Conservation (phyloP, 2,888 invertebrate species). For the Melanophora roralis region DNA sequence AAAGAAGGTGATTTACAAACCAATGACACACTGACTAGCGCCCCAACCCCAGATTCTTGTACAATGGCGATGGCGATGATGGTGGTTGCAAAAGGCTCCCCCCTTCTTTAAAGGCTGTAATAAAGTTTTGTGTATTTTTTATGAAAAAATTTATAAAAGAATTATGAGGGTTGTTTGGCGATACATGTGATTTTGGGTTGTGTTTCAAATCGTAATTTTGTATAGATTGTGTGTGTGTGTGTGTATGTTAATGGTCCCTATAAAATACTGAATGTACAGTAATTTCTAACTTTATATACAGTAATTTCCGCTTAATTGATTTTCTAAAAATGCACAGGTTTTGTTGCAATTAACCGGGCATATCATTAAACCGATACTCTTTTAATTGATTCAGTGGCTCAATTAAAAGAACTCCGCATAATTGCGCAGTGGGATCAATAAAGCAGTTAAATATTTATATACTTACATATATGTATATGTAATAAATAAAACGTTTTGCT, state of each 20-base stretch:
- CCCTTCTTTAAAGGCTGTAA: not conserved
- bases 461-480: no score
- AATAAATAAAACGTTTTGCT: no score
- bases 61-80: not conserved
- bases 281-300: constrained; percentile 41
- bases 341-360: no score
- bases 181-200: constrained; percentile 1
- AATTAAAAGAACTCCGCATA: no score
- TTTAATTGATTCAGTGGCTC: no score
- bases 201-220: constrained; percentile 10
- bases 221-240: not conserved
- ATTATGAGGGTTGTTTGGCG: constrained; percentile 45
- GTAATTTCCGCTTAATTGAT: no score
- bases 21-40: constrained; percentile 58
- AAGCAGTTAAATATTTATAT: no score
- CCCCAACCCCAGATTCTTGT: constrained; percentile 1
- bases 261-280: constrained; percentile 41
- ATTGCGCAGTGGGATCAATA: no score
- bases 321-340: no score
- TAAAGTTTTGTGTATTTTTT: constrained; percentile 46
- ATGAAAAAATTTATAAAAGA: not conserved
- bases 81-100: not conserved
- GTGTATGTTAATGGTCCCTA: no score
- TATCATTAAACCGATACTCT: no score
- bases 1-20: constrained; percentile 54